Evolutionary conservation across 2,113 vertebrate species (phyloP).

Genomic region (Anoplopoma fimbria): DNA sequence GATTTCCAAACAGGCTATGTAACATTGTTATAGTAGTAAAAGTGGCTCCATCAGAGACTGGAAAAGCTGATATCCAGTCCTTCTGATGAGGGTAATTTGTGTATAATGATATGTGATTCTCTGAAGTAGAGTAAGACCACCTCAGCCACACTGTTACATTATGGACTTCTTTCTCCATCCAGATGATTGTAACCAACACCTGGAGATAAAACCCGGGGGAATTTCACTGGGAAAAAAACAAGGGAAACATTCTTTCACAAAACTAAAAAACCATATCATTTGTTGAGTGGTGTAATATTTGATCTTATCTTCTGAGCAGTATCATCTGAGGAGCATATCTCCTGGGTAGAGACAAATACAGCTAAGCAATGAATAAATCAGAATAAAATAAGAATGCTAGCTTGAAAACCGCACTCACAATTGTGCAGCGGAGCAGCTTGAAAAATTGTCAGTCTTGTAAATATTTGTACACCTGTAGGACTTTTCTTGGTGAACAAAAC

Average conservation of each 20-base stretch:
- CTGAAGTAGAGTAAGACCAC: slow-evolving; percentile 7
- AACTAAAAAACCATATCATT: slow-evolving; percentile 27
- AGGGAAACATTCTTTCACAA: background rate
- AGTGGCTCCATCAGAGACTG: background rate
- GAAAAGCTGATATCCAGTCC: background rate
- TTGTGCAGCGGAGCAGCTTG: background rate
- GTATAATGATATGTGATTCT: background rate
- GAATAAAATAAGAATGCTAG: slow-evolving; percentile 6
- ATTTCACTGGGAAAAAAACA: background rate
- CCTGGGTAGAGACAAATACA: background rate
- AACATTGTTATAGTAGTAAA: background rate
- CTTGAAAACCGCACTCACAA: background rate
- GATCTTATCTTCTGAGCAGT: slow-evolving; percentile 5
- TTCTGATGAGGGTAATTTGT: background rate
- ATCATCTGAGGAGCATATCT: background rate
- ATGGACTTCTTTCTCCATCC: background rate
- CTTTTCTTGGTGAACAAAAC: background rate
- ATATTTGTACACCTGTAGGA: background rate
- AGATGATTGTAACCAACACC: slow-evolving; percentile 26
- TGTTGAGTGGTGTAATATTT: background rate
- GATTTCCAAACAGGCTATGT: background rate
- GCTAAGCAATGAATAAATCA: background rate
- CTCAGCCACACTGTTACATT: slow-evolving; percentile 25
- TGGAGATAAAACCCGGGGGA: background rate
- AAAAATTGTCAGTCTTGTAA: background rate